Conservation (phyloP, 2,797 vertebrate genomes). For the Delichon dasypus region DNA sequence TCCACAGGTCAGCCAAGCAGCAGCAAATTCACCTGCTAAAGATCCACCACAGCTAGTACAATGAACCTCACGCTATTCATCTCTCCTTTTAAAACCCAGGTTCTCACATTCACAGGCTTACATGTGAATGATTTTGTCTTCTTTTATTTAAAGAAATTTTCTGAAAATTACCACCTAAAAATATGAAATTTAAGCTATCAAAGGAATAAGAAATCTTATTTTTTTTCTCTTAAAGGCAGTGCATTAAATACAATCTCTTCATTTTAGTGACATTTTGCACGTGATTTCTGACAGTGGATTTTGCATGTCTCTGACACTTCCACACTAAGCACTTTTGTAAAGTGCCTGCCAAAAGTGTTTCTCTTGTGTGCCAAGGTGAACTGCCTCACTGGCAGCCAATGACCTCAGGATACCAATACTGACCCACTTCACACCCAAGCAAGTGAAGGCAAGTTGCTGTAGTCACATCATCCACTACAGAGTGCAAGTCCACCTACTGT, state of each 20-base stretch:
- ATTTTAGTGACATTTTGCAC: not conserved
- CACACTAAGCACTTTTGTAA: not conserved
- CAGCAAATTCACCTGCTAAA: not conserved
- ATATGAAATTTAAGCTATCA: not conserved
- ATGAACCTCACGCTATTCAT: accelerated
- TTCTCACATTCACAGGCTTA: not conserved
- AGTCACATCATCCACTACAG: not conserved
- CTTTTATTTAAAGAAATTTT: not conserved
- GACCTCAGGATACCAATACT: not conserved
- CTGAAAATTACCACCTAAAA: not conserved
- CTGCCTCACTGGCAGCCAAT: not conserved
- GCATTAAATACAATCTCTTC: not conserved
- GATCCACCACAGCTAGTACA: not conserved
- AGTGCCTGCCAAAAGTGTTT: not conserved
- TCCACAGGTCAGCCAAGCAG: accelerated
- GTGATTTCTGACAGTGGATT: not conserved
- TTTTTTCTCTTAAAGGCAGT: not conserved
- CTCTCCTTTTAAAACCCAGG: not conserved
- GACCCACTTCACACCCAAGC: not conserved
- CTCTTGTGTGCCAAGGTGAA: not conserved
- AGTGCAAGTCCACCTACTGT: not conserved
- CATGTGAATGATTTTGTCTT: not conserved
- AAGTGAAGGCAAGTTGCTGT: not conserved
- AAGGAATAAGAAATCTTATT: not conserved
- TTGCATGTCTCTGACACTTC: not conserved